These are phyloP conservation scores for Nibea albiflora DNA, from an alignment of 2,113 vertebrate species.

Conservation along the genomic window DNA sequence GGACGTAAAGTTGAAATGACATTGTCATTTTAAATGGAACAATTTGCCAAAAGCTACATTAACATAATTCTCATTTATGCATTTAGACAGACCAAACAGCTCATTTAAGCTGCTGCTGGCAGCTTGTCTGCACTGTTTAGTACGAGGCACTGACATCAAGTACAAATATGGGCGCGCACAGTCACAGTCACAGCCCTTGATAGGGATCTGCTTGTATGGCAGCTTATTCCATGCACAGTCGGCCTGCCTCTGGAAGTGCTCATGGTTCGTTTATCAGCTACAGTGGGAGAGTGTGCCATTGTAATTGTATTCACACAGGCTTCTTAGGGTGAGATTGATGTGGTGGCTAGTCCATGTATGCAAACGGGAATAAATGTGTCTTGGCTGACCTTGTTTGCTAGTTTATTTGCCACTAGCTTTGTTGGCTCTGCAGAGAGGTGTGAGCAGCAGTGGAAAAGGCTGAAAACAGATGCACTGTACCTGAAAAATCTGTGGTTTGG, in stretches of 20 bases:
- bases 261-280: slow-evolving; percentile 56
- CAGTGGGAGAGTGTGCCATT: slow-evolving; percentile 30
- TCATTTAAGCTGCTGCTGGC: slow-evolving; percentile 59
- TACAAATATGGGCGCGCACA: not conserved
- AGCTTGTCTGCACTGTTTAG: slow-evolving; percentile 60
- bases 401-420: slow-evolving; percentile 51
- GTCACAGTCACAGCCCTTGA: slow-evolving; percentile 32
- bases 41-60: slow-evolving; percentile 48
- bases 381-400: slow-evolving; percentile 68
- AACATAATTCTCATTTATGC: slow-evolving; percentile 62
- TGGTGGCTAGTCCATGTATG: slow-evolving; percentile 24
- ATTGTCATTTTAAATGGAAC: slow-evolving; percentile 48
- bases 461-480: slow-evolving; percentile 1
- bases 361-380: slow-evolving; percentile 54
- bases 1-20: slow-evolving; percentile 28
- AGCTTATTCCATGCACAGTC: slow-evolving; percentile 34
- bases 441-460: not conserved
- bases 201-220: slow-evolving; percentile 57
- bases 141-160: slow-evolving; percentile 10
- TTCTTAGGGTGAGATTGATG: slow-evolving; percentile 68
- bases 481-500: slow-evolving; percentile 8
- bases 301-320: slow-evolving; percentile 55
- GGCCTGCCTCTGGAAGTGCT: slow-evolving; percentile 40
- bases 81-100: slow-evolving; percentile 58
- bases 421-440: slow-evolving; percentile 2